Base-by-base conservation (phyloP, 2,888 invertebrate genomes). In the Agonopterix alstromeriana region DNA sequence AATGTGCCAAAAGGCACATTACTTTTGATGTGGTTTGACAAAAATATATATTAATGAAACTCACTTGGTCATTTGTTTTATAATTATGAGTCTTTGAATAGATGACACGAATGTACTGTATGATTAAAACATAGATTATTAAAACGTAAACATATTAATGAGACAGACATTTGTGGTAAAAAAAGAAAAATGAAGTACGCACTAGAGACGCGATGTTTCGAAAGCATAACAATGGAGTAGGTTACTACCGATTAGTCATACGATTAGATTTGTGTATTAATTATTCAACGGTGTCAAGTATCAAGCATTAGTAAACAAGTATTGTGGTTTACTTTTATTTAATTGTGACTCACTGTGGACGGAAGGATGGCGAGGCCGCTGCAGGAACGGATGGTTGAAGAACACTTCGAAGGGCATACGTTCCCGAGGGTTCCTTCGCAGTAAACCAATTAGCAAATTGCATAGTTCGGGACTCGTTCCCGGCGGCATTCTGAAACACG, bases 361-460 rank as follows among this genome's bases (percentile, higher is more conserved):
- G 73, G 90, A 69, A 65, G 90, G 61, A 77, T 87, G 76, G 75
- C 91, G 65, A 73, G 91, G 77, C 9, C 94, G 92, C 74, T 94
- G 93, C 58, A 96, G 89, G 89, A 99, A 99, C 45, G 95, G 92
- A 85, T 99, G 99, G 75, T 92, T 93, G 90, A 99, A 99, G 90
- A 99, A 99, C 54, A 94, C 93, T 70, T 98, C 97, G 82, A 99
- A 99, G 54, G 97, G 94, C 91, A 99, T 97, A 59, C 99, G 92
- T 77, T 99, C 98, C 71, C 94, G 93, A 45, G 99, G 95, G 84
- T 97, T 98, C 56, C 98, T 92, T 61, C 97, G 94, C 63, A 99
- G 88, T 53, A 99, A 90, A 43, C 96, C 94, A 72, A 93, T 91
- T 55, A 99, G 90, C 57, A 99, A 91, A 80, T 96, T 95, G 63